Percentiles rank a stretch among this genome's conserved stretches.
These are phyloP conservation scores for Halichondria panicea DNA, from an alignment of 37 sponge, comb jelly and placozoan genomes.

Conservation along the genomic window DNA sequence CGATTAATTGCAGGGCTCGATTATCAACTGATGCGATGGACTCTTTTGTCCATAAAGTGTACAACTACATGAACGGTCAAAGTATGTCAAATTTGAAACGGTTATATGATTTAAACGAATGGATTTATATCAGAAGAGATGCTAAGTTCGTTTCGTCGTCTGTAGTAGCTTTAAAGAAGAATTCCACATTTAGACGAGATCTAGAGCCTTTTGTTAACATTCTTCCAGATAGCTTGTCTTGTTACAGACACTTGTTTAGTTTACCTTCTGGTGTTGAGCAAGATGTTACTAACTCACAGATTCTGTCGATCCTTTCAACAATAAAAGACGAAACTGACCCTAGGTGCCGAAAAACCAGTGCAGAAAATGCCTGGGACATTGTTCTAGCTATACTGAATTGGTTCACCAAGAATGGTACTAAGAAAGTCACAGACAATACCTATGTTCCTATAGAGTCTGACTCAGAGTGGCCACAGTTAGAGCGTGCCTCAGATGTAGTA, in stretches of 20 bases:
- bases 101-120: slow-evolving; percentile 19
- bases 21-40: not conserved
- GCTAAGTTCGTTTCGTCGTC: slow-evolving; percentile 23
- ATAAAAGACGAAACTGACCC: slow-evolving; percentile 23
- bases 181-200: slow-evolving; percentile 14
- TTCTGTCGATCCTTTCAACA: slow-evolving; percentile 22
- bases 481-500: slow-evolving; percentile 12
- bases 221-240: slow-evolving; percentile 33
- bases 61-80: not conserved
- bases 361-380: slow-evolving; percentile 37
- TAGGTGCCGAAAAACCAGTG: not conserved
- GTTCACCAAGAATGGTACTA: slow-evolving; percentile 32
- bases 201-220: slow-evolving; percentile 41
- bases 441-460: slow-evolving; percentile 41
- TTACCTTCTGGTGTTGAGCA: slow-evolving; percentile 30
- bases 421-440: not conserved
- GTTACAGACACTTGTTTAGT: slow-evolving; percentile 21
- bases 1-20: slow-evolving; percentile 1
- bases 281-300: slow-evolving; percentile 17
- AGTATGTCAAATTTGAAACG: too few species aligned
- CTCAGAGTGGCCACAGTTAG: slow-evolving; percentile 20
- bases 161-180: slow-evolving; percentile 10
- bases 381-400: slow-evolving; percentile 53
- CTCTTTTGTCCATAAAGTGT: slow-evolving; percentile 1
- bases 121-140: slow-evolving; percentile 36